Percentiles rank a stretch among this genome's conserved stretches.
phyloP scores from a whole-genome alignment of 2,797 vertebrate species.

The Myiotriccus ornatus region DNA sequence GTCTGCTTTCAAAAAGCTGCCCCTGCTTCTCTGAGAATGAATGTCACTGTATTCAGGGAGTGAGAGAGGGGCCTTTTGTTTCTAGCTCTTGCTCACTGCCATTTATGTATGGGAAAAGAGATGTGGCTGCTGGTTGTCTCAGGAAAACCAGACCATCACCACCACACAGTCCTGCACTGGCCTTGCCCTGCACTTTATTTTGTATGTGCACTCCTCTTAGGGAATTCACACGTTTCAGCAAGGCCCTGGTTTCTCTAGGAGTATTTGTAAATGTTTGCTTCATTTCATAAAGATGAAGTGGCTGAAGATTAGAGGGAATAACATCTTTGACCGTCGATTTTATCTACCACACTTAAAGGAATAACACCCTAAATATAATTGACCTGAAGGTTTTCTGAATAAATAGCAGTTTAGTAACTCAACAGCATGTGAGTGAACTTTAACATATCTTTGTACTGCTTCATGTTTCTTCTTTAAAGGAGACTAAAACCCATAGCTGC shows the following conservation, averaged over 20 bases:
- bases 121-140: conserved; percentile 59
- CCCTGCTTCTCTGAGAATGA: conserved; percentile 77
- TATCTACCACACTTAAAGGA: background rate
- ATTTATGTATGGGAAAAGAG: conserved; percentile 78
- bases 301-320: background rate
- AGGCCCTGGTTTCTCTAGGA: background rate
- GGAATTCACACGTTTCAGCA: background rate
- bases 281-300: background rate
- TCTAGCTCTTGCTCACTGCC: conserved; percentile 69
- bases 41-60: conserved; percentile 78
- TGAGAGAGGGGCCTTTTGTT: conserved; percentile 74
- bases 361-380: background rate
- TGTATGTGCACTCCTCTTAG: background rate
- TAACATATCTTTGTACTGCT: background rate
- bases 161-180: background rate
- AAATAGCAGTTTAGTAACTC: background rate
- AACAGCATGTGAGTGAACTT: background rate
- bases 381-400: background rate
- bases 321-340: background rate
- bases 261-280: background rate
- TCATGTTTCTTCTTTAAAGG: background rate
- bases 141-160: conserved; percentile 36
- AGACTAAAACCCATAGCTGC: background rate
- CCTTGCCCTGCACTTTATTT: conserved; percentile 16
- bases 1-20: conserved; percentile 79